Percentiles rank a stretch among this genome's conserved stretches.
These are phyloP conservation scores for Dendroctonus valens DNA, from an alignment of 1,140 invertebrate species.

Conservation along the genomic window DNA sequence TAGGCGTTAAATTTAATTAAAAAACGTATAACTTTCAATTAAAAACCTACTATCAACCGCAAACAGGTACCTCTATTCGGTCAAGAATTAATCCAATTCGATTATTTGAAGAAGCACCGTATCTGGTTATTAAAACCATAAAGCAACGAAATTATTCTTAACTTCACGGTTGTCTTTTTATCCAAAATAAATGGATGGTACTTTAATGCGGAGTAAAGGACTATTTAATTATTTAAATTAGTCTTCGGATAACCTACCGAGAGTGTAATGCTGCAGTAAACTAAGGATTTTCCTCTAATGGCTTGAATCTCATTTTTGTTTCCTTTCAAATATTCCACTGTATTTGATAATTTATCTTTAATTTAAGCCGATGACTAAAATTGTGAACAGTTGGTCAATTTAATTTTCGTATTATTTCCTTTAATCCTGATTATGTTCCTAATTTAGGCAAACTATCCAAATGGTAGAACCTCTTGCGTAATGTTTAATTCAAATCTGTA, in stretches of 20 bases:
- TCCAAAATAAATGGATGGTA: conserved; percentile 11
- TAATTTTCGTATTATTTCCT: too few species aligned
- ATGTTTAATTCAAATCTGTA: too few species aligned
- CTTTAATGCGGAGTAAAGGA: conserved; percentile 16
- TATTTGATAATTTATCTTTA: too few species aligned
- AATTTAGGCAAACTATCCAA: too few species aligned
- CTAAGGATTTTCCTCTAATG: conserved; percentile 4
- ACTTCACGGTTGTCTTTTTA: conserved; percentile 22
- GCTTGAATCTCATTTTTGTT: too few species aligned
- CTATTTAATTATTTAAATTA: conserved; percentile 22
- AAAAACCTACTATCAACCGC: conserved; percentile 19
- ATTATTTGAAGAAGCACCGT: conserved; percentile 18
- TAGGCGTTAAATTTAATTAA: conserved; percentile 32
- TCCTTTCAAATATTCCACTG: too few species aligned
- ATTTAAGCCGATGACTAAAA: too few species aligned
- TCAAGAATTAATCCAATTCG: conserved; percentile 19
- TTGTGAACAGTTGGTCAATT: too few species aligned
- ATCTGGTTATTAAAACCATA: conserved; percentile 20
- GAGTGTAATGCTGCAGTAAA: conserved; percentile 14
- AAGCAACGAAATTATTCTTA: conserved; percentile 15
- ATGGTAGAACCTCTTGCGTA: too few species aligned
- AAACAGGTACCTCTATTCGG: conserved; percentile 17
- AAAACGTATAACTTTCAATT: conserved; percentile 32
- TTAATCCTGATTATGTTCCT: too few species aligned
- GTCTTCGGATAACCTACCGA: not conserved